phyloP scores from a whole-genome alignment of 1,140 invertebrate genomes.

The Drosophila trapezifrons region DNA sequence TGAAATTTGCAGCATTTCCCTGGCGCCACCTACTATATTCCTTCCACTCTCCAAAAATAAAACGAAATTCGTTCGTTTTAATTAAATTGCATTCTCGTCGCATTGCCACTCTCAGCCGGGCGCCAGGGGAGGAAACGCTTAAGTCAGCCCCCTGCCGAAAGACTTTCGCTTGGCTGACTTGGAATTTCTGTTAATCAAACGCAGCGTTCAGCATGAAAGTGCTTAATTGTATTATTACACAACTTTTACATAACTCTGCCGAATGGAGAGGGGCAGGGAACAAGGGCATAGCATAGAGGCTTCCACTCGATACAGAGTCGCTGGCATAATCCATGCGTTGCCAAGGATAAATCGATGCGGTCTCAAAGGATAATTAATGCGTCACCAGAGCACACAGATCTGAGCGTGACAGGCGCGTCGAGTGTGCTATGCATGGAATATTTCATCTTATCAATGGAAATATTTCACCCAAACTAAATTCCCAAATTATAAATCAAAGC shows the following conservation, averaged over 20 bases:
- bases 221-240: constrained; percentile 79
- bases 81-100: constrained; percentile 74
- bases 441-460: neutral
- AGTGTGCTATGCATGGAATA: neutral
- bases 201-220: constrained; percentile 72
- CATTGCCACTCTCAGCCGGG: constrained; percentile 36
- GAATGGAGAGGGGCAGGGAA: neutral
- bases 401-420: constrained; percentile 55
- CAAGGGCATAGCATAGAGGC: too few relatives aligned
- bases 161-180: constrained; percentile 50
- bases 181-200: constrained; percentile 76
- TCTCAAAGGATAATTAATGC: constrained; percentile 80
- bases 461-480: neutral
- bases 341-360: constrained; percentile 69
- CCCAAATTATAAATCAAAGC: constrained; percentile 14
- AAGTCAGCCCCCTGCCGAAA: constrained; percentile 6
- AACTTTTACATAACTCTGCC: constrained; percentile 49
- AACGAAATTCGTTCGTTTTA: constrained; percentile 69
- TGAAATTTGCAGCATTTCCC: constrained; percentile 42
- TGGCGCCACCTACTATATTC: constrained; percentile 1
- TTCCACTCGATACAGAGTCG: constrained; percentile 60
- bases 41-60: constrained; percentile 32
- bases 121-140: constrained; percentile 6
- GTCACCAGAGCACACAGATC: constrained; percentile 36
- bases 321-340: constrained; percentile 66